Evolutionary conservation across 2,888 invertebrate species (phyloP), one percentile per base, ranked within the genome.

Genomic region (Dusona sp.): DNA sequence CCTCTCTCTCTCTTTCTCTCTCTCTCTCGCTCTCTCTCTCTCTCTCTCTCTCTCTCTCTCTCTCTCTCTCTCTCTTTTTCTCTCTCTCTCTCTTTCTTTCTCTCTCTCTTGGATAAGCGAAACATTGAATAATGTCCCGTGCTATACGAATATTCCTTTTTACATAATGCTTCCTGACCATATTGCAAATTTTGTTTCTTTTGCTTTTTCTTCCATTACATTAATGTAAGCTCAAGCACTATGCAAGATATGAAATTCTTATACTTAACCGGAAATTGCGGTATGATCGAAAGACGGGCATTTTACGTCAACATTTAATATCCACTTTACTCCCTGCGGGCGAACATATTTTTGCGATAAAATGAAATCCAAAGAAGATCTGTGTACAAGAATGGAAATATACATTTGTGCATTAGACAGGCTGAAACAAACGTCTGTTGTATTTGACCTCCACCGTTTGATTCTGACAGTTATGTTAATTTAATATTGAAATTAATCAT

Each of bases 61-160:
- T 79, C 83, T 74, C 65, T 77, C 83, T 48, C 79, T 87, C 81
- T 77, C 79, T 54, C 29, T 57, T 78, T 79, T 79, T 51, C 38
- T 61, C 38, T 36, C 54, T 73, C 36, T 54, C 33, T 80, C 70
- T 84, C 87, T 82, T 48, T 79, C 83, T 77, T 64, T 75, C 83
- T 45, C 81, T 87, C 79, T 70, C 79, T 48, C 33, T 61, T 22
- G 36, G 33, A 78, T 65, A 82, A 83, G 72, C 85, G 73, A 75
- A 84, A 38, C 36, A 54, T 73, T 73, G 36, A 29, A 54, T 54
- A 72, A 25, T 72, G 68, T 80, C 75, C 72, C 75, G 68, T 29
- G 67, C 36, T 67, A 13, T n/a, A 38, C n/a, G 36, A 67, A 67
- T 19, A 38, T 22, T 36, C 67, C 36, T 67, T 67, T 67, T 67